phyloP scores from a whole-genome alignment of 2,797 vertebrate genomes.

The Sebastes miniatus region DNA sequence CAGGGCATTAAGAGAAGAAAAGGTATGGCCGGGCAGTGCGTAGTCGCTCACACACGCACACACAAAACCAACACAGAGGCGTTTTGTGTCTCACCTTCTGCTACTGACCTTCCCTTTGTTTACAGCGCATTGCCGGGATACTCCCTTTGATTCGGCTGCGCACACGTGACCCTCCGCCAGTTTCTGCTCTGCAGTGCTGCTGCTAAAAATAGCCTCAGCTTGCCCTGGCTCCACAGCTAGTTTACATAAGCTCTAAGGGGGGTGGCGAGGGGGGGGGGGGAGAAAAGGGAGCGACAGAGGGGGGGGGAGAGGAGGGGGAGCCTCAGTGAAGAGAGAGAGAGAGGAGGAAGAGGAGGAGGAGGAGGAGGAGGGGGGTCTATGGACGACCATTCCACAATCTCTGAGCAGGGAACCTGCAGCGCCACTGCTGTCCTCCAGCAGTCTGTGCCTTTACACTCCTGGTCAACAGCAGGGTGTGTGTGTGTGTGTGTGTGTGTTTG shows the following conservation, averaged over 20 bases:
- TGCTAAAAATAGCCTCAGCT: slow-evolving; percentile 92
- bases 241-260: slow-evolving; percentile 91
- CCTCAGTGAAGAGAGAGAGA: slow-evolving; percentile 54
- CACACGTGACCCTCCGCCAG: slow-evolving; percentile 88
- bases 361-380: slow-evolving; percentile 43
- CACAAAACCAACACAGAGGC: slow-evolving; percentile 66
- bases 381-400: slow-evolving; percentile 79
- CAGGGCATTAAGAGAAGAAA: slow-evolving; percentile 38
- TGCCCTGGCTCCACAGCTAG: slow-evolving; percentile 91
- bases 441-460: slow-evolving; percentile 67
- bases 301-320: slow-evolving; percentile 43
- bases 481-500: slow-evolving; percentile 27
- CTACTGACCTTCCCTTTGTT: slow-evolving; percentile 91
- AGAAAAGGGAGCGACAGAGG: slow-evolving; percentile 28
- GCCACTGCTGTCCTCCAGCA: slow-evolving; percentile 73
- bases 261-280: slow-evolving; percentile 35
- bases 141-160: slow-evolving; percentile 91
- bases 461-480: slow-evolving; percentile 62
- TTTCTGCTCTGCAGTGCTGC: slow-evolving; percentile 92
- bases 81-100: slow-evolving; percentile 85
- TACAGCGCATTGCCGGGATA: slow-evolving; percentile 92
- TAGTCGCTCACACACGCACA: slow-evolving; percentile 3
- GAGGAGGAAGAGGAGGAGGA: slow-evolving; percentile 5
- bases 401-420: slow-evolving; percentile 73
- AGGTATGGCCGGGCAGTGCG: slow-evolving; percentile 38